A percentile compares a stretch with the other conserved stretches of the same genome.
phyloP scores from a whole-genome alignment of 1,140 invertebrate genomes.

The Drosophila punjabiensis region DNA sequence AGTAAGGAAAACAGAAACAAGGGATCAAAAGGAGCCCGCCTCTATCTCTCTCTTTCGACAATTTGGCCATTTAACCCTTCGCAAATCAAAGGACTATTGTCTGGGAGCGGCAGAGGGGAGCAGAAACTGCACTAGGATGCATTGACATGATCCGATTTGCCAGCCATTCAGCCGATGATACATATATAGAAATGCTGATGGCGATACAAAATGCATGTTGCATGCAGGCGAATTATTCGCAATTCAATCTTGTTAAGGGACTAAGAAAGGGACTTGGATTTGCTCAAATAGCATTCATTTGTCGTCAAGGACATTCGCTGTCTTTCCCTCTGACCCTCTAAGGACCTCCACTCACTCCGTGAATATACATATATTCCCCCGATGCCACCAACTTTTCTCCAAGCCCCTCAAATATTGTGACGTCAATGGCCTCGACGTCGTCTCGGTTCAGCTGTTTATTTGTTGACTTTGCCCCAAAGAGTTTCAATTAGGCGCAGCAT shows the following conservation, averaged over 20 bases:
- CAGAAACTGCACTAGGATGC: slow-evolving; percentile 51
- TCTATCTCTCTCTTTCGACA: slow-evolving; percentile 5
- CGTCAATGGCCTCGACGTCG: slow-evolving; percentile 49
- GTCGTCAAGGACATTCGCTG: slow-evolving; percentile 28
- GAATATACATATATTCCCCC: slow-evolving; percentile 11
- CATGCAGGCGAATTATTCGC: slow-evolving; percentile 24
- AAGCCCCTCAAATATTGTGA: slow-evolving; percentile 46
- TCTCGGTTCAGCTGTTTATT: slow-evolving; percentile 50
- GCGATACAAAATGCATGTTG: slow-evolving; percentile 27
- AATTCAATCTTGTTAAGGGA: slow-evolving; percentile 43
- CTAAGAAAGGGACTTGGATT: slow-evolving; percentile 8
- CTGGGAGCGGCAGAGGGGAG: slow-evolving; percentile 14
- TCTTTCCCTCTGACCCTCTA: too few species aligned
- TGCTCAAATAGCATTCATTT: slow-evolving; percentile 10
- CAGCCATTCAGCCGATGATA: slow-evolving; percentile 22
- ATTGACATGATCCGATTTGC: slow-evolving; percentile 77
- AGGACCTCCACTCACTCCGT: slow-evolving; percentile 7
- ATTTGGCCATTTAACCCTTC: slow-evolving; percentile 71
- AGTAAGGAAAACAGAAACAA: not conserved
- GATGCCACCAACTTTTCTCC: slow-evolving; percentile 29
- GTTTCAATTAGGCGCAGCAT: slow-evolving; percentile 54
- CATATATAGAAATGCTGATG: slow-evolving; percentile 33
- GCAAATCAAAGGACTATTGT: slow-evolving; percentile 62
- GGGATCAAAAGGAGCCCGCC: slow-evolving; percentile 57
- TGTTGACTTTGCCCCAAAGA: slow-evolving; percentile 55